Percentiles rank a stretch among this genome's conserved stretches.
These are phyloP conservation scores for Amiota minor DNA, from an alignment of 2,888 invertebrate genomes.

Conservation along the genomic window DNA sequence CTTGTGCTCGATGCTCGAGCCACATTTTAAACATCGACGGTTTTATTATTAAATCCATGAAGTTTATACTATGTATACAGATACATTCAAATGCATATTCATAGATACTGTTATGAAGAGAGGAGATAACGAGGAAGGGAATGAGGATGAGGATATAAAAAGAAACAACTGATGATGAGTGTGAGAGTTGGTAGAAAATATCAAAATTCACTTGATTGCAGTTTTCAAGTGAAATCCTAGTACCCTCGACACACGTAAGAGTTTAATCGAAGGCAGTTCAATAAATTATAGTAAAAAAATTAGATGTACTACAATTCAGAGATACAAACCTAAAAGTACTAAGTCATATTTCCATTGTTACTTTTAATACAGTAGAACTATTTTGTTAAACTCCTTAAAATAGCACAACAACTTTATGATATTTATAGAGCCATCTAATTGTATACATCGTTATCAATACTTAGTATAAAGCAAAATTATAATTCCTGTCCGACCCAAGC, in stretches of 20 bases:
- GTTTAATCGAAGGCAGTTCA: constrained; percentile 2
- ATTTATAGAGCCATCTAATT: too few species aligned
- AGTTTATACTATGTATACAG: constrained; percentile 51
- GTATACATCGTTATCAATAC: too few species aligned
- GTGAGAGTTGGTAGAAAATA: constrained; percentile 44
- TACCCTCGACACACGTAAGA: constrained; percentile 52
- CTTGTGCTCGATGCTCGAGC: constrained; percentile 36
- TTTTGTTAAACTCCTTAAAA: too few species aligned
- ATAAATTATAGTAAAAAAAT: too few species aligned
- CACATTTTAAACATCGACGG: constrained; percentile 62
- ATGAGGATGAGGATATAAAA: constrained; percentile 34
- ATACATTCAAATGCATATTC: constrained; percentile 44
- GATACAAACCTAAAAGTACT: too few species aligned
- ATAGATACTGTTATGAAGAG: constrained; percentile 28
- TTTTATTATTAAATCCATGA: constrained; percentile 68
- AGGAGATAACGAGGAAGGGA: not conserved
- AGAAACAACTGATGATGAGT: not conserved
- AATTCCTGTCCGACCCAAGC: too few species aligned
- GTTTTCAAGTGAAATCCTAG: constrained; percentile 70
- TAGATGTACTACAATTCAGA: too few species aligned
- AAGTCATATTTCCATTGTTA: too few species aligned
- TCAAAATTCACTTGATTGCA: constrained; percentile 70
- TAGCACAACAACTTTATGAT: too few species aligned
- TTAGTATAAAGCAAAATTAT: too few species aligned
- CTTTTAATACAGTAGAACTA: too few species aligned